Conservation (phyloP, 2,113 vertebrate genomes). For the Reinhardtius hippoglossoides region DNA sequence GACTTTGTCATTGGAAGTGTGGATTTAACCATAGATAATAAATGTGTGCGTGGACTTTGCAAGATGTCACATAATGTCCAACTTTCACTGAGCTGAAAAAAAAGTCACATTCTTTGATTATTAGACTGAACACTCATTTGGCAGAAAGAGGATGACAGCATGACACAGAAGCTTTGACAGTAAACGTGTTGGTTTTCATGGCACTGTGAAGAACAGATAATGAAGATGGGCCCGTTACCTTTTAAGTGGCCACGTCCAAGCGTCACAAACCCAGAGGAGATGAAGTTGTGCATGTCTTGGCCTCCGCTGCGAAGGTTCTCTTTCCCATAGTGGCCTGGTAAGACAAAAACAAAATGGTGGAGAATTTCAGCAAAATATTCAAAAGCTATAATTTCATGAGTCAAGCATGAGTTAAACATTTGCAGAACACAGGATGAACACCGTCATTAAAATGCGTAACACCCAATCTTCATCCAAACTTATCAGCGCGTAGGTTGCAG, state of each 20-base stretch:
- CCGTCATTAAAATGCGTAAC: too few relatives aligned
- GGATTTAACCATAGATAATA: conserved; percentile 55
- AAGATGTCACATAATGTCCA: conserved; percentile 53
- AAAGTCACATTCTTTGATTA: conserved; percentile 39
- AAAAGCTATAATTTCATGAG: background rate
- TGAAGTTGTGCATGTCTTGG: conserved; percentile 96
- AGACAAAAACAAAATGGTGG: background rate
- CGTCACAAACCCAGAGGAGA: conserved; percentile 98
- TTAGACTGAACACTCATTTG: conserved; percentile 21
- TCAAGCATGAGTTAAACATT: too few relatives aligned
- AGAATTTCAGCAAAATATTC: conserved; percentile 1
- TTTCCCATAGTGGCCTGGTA: conserved; percentile 92
- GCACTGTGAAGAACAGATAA: background rate
- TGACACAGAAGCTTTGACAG: conserved; percentile 16
- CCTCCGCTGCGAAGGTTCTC: conserved; percentile 92
- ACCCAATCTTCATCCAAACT: too few relatives aligned
- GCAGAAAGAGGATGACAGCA: conserved; percentile 40
- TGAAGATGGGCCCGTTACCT: conserved; percentile 84
- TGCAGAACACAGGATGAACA: too few relatives aligned
- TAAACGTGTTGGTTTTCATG: background rate
- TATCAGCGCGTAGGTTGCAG: too few relatives aligned
- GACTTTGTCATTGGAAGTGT: conserved; percentile 48
- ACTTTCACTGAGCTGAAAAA: conserved; percentile 36
- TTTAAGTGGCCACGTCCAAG: conserved; percentile 94
- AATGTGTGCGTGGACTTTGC: conserved; percentile 11